Percentiles rank a stretch among this genome's conserved stretches.
These are phyloP conservation scores for Tetrax tetrax DNA, from an alignment of 2,113 vertebrate species.

Conservation along the genomic window DNA sequence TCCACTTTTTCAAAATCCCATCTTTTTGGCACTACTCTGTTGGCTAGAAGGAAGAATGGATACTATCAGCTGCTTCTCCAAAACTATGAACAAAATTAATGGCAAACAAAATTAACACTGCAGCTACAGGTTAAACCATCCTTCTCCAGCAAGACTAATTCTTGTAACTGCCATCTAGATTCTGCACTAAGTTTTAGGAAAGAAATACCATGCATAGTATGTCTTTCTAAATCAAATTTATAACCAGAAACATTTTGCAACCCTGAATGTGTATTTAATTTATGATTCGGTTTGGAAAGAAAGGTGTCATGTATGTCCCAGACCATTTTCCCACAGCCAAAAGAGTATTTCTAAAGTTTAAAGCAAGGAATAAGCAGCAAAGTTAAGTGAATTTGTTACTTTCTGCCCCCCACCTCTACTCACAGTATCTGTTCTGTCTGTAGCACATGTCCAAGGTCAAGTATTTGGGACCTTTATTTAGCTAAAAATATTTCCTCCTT, in stretches of 20 bases:
- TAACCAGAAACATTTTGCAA: not conserved
- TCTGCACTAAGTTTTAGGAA: not conserved
- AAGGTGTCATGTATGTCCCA: not conserved
- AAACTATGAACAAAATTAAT: not conserved
- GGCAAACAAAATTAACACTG: not conserved
- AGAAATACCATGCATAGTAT: not conserved
- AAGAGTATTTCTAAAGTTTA: not conserved
- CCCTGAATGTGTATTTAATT: not conserved
- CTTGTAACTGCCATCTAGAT: accelerated
- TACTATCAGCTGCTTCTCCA: not conserved
- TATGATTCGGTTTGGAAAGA: not conserved
- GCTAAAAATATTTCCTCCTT: not conserved
- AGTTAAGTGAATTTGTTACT: not conserved
- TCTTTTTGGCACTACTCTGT: not conserved
- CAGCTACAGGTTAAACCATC: not conserved
- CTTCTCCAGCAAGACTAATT: not conserved
- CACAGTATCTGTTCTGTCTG: not conserved
- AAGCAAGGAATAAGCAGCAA: not conserved
- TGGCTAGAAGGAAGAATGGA: not conserved
- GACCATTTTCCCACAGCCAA: not conserved
- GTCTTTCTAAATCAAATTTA: not conserved
- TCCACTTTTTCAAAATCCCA: not conserved
- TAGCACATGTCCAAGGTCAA: not conserved
- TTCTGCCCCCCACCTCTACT: not conserved
- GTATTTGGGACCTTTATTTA: not conserved